Base-by-base conservation (phyloP, 2,888 invertebrate genomes). In the Rotaria sp. region DNA sequence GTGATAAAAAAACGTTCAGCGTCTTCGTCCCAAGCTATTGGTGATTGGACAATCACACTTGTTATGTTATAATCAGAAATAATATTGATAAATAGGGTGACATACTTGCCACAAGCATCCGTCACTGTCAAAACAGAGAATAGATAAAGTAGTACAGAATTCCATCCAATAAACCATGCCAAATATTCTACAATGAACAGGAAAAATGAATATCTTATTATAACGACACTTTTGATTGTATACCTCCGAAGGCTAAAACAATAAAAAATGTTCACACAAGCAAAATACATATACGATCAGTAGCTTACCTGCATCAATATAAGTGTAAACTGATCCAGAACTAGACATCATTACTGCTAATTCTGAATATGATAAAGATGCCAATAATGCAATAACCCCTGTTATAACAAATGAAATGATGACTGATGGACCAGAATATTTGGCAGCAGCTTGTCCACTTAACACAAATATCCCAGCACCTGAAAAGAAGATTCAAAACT, bases 111-210 rank as follows among this genome's bases (percentile, higher is more conserved):
- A 80, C 85, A 85, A 4, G 21, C 24, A 5, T 38, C 41, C 1
- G 13, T 35, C 0, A 85, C 41, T 8, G 84, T 67, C 10, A 30
- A n/a, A 13, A 41, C 85, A 7, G 24, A 80, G 2, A 85, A 11
- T 15, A 18, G 38, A 75, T 85, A 85, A 7, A 50, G 15, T 30
- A 85, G 7, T 38, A 21, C 21, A 5, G 35, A 75, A 45, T 85
- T 55, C 13, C 84, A 84, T 11, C 30, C 85, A 30, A 75, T 26
- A 30, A 50, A 21, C 67, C 85, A 59, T 26, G 85, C 85, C 11
- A n/a, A 21, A 75, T 45, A 75, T 74, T 74, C 74, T 45, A 30
- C 26, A 41, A 45, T 0, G 2, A 21, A 67, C n/a, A 5, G 7
- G 21, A 15, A 26, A 8, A 35, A 35, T 18, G 18, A 30, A 30